phyloP scores from a whole-genome alignment of 2,113 vertebrate genomes.

The Tylochromis polylepis region DNA sequence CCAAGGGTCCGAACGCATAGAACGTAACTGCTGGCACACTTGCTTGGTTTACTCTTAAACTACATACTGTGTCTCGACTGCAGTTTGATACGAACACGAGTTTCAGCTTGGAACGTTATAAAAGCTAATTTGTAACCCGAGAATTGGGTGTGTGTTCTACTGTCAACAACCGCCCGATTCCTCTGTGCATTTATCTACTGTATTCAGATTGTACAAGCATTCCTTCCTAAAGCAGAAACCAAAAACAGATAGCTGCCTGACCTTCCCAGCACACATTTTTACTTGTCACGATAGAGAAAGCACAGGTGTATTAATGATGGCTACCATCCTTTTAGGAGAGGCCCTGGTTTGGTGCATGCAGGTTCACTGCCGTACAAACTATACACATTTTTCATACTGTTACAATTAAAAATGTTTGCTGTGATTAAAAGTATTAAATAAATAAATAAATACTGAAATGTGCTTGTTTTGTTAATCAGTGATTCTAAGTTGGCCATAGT shows the following conservation, averaged over 20 bases:
- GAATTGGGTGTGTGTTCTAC: not conserved
- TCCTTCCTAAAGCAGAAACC: not conserved
- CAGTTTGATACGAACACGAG: not conserved
- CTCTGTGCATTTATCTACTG: not conserved
- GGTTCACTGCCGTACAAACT: not conserved
- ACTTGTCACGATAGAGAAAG: not conserved
- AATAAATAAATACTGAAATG: not conserved
- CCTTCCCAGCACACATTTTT: not conserved
- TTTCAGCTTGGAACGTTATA: not conserved
- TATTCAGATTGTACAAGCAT: not conserved
- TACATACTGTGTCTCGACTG: not conserved
- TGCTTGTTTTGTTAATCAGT: not conserved
- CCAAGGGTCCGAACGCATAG: not conserved
- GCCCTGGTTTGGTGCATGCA: not conserved
- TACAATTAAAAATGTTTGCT: not conserved
- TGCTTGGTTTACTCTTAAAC: not conserved
- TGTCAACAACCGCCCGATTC: not conserved
- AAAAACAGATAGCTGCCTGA: not conserved
- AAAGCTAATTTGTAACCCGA: not conserved
- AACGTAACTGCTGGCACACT: not conserved
- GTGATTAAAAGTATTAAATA: not conserved
- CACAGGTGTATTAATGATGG: not conserved
- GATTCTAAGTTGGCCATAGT: not conserved
- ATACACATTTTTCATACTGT: not conserved
- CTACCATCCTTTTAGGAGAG: not conserved